Base-by-base conservation (phyloP, 2,797 vertebrate species). In the Uromys caudimaculatus region DNA sequence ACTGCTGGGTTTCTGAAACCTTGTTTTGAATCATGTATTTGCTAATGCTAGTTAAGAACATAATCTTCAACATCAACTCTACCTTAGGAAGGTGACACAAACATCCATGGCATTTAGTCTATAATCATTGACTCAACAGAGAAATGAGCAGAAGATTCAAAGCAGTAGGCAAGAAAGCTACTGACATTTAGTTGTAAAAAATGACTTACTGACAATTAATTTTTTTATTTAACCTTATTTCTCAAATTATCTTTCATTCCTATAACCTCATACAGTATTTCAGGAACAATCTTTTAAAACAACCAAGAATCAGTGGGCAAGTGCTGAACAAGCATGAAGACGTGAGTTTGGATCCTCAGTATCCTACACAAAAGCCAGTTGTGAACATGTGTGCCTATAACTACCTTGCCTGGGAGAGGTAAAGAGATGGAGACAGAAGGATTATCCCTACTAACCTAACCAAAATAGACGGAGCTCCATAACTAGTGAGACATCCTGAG, bases 1-100 rank as follows among this genome's bases (percentile, higher is more conserved):
- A 93, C 67, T 93, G 38, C 38, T 82, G 56, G 27, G 4, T 86
- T 88, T 92, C 71, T 21, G 4, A 91, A 93, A 92, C 35, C 7
- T 91, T 85, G 24, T 90, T 87, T 93, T 58, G 82, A 95, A 83
- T 19, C 77, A 35, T 62, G 41, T 76, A 79, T 96, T 93, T 95
- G 76, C 87, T 92, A 84, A 92, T 71, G 47, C 17, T 81, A 44
- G 69, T 79, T 88, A 94, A 96, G 23, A 86, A 17, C 41, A 93
- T 38, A 23, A 87, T 85, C 52, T 83, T 94, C 38, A 96, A 89
- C 17, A 84, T 16, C 27, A 89, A 86, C 73, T 92, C 12, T 90
- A 85, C 94, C 44, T 94, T 62, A 64, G 62, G 29, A 64, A 32
- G 62, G 54, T 86, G 14, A 95, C 29, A 94, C 4, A 82, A 82